Percentiles rank a stretch among this genome's conserved stretches.
phyloP scores from a whole-genome alignment of 2,797 vertebrate genomes.

The Triplophysa bombifrons region DNA sequence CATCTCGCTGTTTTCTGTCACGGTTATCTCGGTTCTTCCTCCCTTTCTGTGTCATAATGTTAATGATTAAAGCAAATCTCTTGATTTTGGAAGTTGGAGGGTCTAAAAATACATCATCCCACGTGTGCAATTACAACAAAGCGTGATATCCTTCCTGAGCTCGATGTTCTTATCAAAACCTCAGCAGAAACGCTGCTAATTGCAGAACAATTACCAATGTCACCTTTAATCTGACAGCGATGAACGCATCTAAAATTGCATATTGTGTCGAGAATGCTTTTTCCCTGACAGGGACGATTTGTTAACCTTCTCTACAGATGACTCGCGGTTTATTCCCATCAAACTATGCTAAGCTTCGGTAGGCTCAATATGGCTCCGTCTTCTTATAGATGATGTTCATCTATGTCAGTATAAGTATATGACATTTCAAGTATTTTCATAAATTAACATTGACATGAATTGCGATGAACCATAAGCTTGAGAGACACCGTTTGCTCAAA shows the following conservation, averaged over 20 bases:
- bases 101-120: slow-evolving; percentile 37
- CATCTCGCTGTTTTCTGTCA: slow-evolving; percentile 23
- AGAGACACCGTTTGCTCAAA: not conserved
- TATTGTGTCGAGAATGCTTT: slow-evolving; percentile 60
- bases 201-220: slow-evolving; percentile 39
- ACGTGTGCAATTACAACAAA: slow-evolving; percentile 28
- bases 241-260: not conserved
- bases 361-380: slow-evolving; percentile 44
- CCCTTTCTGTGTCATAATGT: slow-evolving; percentile 40
- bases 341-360: slow-evolving; percentile 62
- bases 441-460: slow-evolving; percentile 37
- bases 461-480: slow-evolving; percentile 13
- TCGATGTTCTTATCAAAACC: slow-evolving; percentile 19
- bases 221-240: slow-evolving; percentile 31
- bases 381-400: slow-evolving; percentile 54
- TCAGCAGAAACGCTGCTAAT: slow-evolving; percentile 35
- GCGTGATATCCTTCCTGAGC: slow-evolving; percentile 16
- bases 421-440: slow-evolving; percentile 60
- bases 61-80: slow-evolving; percentile 38
- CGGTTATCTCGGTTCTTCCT: not conserved
- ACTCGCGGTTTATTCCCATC: slow-evolving; percentile 61
- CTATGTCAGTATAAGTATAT: slow-evolving; percentile 42
- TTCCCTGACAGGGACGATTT: slow-evolving; percentile 56
- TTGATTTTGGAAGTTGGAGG: slow-evolving; percentile 5
- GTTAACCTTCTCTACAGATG: slow-evolving; percentile 57